These are phyloP conservation scores for Papilio xuthus DNA, from an alignment of 1,140 invertebrate species.

Conservation along the genomic window DNA sequence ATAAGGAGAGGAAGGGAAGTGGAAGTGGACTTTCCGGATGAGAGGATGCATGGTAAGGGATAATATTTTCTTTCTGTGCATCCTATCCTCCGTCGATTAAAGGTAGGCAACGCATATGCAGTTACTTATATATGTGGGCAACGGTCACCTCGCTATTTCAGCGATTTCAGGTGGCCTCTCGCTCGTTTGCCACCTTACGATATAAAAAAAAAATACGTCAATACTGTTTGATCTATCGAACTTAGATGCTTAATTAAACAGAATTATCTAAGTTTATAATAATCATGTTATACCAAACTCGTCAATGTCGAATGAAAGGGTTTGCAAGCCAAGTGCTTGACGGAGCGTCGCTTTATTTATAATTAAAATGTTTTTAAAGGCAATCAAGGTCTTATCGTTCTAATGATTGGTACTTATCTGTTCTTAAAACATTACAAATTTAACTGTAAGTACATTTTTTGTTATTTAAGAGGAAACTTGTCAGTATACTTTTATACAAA, in stretches of 20 bases:
- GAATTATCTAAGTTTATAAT: conserved; percentile 4
- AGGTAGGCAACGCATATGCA: too few species aligned
- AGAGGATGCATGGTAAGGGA: too few species aligned
- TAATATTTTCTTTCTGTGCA: too few species aligned
- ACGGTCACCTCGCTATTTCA: too few species aligned
- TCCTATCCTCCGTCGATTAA: too few species aligned
- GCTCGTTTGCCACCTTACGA: too few species aligned
- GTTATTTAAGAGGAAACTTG: not conserved
- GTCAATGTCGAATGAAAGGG: conserved; percentile 61
- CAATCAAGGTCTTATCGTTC: conserved; percentile 61
- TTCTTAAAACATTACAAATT: conserved; percentile 57
- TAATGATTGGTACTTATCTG: conserved; percentile 71
- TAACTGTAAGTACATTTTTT: conserved; percentile 45
- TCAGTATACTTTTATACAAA: not conserved
- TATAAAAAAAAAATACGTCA: too few species aligned
- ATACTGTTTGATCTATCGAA: too few species aligned
- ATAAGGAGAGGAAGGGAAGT: too few species aligned
- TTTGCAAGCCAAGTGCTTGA: conserved; percentile 68
- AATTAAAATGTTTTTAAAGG: conserved; percentile 72
- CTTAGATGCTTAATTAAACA: not conserved
- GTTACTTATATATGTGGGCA: too few species aligned
- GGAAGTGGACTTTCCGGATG: too few species aligned
- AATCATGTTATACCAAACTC: conserved; percentile 42
- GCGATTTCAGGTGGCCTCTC: too few species aligned
- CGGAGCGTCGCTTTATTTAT: conserved; percentile 71